A percentile compares a stretch with the other conserved stretches of the same genome.
phyloP scores from a whole-genome alignment of 1,140 invertebrate genomes.

The Drosophila sechellia region DNA sequence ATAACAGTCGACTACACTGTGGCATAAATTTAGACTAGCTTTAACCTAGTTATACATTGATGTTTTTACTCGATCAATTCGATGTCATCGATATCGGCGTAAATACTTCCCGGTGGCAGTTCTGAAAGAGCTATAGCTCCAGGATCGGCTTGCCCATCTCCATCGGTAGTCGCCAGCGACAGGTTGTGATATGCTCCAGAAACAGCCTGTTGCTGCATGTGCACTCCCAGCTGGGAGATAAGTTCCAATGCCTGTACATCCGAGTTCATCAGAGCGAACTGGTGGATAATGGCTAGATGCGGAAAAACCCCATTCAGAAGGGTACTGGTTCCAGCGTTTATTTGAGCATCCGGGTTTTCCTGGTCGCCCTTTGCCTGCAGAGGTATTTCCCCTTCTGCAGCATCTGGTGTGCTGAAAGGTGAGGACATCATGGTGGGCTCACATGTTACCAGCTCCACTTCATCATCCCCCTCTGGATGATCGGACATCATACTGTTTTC shows the following conservation, averaged over 20 bases:
- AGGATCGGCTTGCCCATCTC: neutral
- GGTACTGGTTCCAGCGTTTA: slow-evolving; percentile 70
- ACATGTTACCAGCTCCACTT: slow-evolving; percentile 64
- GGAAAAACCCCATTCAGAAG: slow-evolving; percentile 72
- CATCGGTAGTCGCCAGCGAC: slow-evolving; percentile 45
- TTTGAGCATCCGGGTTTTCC: slow-evolving; percentile 16
- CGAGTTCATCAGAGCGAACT: slow-evolving; percentile 77
- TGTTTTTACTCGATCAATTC: slow-evolving; percentile 71
- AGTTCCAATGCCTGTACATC: slow-evolving; percentile 75
- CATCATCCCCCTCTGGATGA: slow-evolving; percentile 48
- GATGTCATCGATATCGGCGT: slow-evolving; percentile 78
- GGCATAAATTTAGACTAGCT: slow-evolving; percentile 24
- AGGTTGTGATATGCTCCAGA: slow-evolving; percentile 64
- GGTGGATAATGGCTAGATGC: slow-evolving; percentile 76
- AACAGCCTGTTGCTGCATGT: slow-evolving; percentile 76
- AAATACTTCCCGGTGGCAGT: slow-evolving; percentile 68
- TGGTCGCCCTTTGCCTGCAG: neutral
- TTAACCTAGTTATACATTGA: slow-evolving; percentile 10
- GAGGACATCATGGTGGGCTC: slow-evolving; percentile 60
- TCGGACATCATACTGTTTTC: slow-evolving; percentile 74
- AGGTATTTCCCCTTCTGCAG: slow-evolving; percentile 3
- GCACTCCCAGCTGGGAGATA: slow-evolving; percentile 78
- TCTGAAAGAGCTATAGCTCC: slow-evolving; percentile 1
- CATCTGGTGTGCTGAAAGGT: slow-evolving; percentile 38
- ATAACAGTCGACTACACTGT: slow-evolving; percentile 7